Percentiles rank a stretch among this genome's conserved stretches.
Conservation (phyloP, 2,113 vertebrate species). For the Pomatorhinus ruficollis region DNA sequence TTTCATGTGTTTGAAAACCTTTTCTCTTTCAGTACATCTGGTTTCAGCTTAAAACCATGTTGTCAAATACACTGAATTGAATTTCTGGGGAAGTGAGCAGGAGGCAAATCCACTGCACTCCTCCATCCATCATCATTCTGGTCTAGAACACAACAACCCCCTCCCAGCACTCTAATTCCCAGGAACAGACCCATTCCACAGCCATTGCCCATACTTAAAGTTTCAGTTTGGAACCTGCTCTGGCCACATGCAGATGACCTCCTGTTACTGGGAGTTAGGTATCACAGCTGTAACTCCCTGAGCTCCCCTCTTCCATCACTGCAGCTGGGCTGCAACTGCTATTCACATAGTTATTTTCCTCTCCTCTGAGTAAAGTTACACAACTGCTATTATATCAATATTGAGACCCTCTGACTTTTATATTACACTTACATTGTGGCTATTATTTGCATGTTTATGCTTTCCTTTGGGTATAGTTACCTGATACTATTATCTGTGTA, state of each 20-base stretch:
- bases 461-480: conserved; percentile 28
- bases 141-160: not conserved
- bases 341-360: not conserved
- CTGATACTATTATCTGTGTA: conserved; percentile 24
- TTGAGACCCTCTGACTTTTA: conserved; percentile 4
- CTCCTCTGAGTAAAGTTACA: not conserved
- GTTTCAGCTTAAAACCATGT: not conserved
- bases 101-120: not conserved
- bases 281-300: not conserved
- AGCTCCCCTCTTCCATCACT: not conserved
- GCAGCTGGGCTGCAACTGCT: not conserved
- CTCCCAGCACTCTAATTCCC: accelerated
- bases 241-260: not conserved
- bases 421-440: not conserved
- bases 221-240: not conserved
- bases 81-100: not conserved
- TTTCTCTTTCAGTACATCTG: not conserved
- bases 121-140: not conserved
- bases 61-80: not conserved
- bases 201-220: not conserved
- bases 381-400: not conserved
- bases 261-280: not conserved
- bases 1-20: not conserved
- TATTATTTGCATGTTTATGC: conserved; percentile 50
- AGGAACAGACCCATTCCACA: not conserved